Percentiles rank a stretch among this genome's conserved stretches.
These are phyloP conservation scores for Donacobius atricapilla DNA, from an alignment of 2,113 vertebrate genomes.

Conservation along the genomic window DNA sequence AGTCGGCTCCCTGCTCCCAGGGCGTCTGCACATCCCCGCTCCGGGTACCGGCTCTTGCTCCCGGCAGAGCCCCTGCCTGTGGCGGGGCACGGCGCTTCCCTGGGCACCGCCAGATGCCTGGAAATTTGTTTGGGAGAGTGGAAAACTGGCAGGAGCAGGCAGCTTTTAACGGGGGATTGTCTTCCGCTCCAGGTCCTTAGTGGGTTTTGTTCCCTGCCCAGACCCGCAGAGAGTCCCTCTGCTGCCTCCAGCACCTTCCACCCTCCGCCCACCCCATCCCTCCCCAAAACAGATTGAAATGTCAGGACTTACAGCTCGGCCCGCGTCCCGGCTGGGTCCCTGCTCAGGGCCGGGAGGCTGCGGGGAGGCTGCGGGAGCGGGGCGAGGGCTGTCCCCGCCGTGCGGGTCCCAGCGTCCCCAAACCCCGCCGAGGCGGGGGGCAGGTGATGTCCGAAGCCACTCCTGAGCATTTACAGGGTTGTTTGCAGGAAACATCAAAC, in stretches of 20 bases:
- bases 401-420: background rate
- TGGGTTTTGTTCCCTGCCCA: background rate
- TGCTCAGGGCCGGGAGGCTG: background rate
- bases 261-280: background rate
- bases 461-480: constrained; percentile 3
- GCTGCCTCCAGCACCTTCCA: background rate
- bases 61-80: background rate
- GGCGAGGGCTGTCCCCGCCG: accelerated
- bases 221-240: background rate
- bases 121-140: background rate
- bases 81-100: accelerated
- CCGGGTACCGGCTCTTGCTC: background rate
- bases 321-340: background rate
- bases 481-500: constrained; percentile 53
- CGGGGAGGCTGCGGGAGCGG: background rate
- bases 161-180: background rate
- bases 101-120: background rate
- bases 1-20: background rate
- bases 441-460: background rate
- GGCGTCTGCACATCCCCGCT: background rate
- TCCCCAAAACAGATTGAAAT: background rate
- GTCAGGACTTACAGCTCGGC: constrained; percentile 38
- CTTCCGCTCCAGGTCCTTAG: background rate
- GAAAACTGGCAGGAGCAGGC: background rate
- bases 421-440: background rate